Percentiles rank a stretch among this genome's conserved stretches.
phyloP scores from a whole-genome alignment of 2,113 vertebrate species.

The Albula goreensis region DNA sequence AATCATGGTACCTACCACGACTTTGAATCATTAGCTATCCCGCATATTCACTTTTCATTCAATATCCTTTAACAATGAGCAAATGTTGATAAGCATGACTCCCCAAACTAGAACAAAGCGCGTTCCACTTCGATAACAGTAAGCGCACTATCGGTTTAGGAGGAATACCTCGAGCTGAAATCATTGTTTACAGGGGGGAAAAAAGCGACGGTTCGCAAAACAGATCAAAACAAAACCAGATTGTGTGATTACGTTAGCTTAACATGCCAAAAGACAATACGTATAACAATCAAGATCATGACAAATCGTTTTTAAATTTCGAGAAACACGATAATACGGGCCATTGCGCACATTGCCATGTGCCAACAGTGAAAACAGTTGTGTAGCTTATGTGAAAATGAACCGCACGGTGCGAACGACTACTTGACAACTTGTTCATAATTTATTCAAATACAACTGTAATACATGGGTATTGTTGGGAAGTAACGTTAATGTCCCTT shows the following conservation, averaged over 20 bases:
- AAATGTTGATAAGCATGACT: background rate
- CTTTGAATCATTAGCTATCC: background rate
- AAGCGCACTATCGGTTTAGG: background rate
- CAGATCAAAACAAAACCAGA: background rate
- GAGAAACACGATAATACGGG: background rate
- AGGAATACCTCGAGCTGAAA: background rate
- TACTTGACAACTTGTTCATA: slow-evolving; percentile 20
- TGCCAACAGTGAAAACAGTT: slow-evolving; percentile 8
- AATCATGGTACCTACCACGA: background rate
- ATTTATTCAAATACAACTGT: background rate
- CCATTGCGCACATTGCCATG: background rate
- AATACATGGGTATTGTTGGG: background rate
- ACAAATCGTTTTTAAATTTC: background rate
- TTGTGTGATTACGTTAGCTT: background rate
- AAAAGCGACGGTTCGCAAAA: background rate
- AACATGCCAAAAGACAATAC: background rate
- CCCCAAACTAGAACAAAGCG: background rate
- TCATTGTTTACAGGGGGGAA: background rate
- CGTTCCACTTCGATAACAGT: background rate
- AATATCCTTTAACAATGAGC: background rate
- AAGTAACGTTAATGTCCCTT: background rate
- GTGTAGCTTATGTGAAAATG: background rate
- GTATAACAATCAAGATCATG: background rate
- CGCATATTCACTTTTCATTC: background rate
- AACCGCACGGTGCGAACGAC: slow-evolving; percentile 1